Evolutionary conservation across 1,140 invertebrate genomes (phyloP).

Genomic region (Rhagoletis zephyria): DNA sequence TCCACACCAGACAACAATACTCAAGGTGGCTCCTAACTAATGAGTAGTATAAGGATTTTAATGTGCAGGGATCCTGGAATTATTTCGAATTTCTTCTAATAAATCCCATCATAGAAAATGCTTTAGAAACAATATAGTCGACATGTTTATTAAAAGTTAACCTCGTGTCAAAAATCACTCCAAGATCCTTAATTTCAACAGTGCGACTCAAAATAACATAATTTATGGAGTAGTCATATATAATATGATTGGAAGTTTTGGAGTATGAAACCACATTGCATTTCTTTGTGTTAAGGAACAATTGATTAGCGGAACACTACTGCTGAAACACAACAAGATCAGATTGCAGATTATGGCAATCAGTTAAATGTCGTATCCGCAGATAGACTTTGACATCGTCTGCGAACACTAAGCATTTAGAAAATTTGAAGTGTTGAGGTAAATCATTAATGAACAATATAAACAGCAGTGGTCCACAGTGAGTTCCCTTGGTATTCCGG

Average conservation of each 20-base stretch:
- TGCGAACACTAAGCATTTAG: too few species aligned
- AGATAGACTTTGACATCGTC: too few species aligned
- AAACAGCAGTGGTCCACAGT: too few species aligned
- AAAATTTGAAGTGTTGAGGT: too few species aligned
- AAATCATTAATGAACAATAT: too few species aligned
- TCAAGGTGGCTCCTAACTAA: too few species aligned
- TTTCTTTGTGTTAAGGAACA: background rate
- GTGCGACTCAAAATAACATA: background rate
- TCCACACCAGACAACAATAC: too few species aligned
- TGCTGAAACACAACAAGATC: background rate
- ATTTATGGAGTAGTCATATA: background rate
- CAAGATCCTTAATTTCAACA: background rate
- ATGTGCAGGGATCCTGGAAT: too few species aligned
- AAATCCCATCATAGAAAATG: constrained; percentile 48
- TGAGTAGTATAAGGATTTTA: too few species aligned
- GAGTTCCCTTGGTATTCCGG: too few species aligned
- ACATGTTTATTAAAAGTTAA: background rate
- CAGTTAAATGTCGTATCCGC: background rate
- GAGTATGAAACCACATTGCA: background rate
- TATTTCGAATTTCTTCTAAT: background rate
- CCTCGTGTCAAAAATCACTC: background rate
- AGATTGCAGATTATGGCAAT: background rate
- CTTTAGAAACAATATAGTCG: too few species aligned
- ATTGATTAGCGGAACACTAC: background rate
- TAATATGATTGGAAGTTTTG: background rate